These are phyloP conservation scores for Trachurus trachurus DNA, from an alignment of 2,797 vertebrate species.

Conservation along the genomic window DNA sequence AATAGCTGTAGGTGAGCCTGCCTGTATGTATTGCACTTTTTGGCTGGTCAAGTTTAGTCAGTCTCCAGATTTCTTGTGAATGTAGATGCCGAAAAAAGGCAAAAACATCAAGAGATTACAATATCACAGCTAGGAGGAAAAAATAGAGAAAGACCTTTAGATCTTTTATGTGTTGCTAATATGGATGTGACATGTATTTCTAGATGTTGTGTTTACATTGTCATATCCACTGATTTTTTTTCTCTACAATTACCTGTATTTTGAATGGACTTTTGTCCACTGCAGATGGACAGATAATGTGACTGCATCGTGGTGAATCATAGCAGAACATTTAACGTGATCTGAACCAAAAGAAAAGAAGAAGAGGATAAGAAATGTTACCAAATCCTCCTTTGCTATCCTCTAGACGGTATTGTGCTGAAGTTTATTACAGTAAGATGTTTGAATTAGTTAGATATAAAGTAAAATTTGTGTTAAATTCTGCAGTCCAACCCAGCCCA, in stretches of 20 bases:
- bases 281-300: conserved; percentile 1
- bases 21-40: conserved; percentile 83
- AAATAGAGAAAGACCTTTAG: conserved; percentile 39
- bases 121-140: conserved; percentile 60
- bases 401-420: conserved; percentile 74
- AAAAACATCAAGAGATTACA: conserved; percentile 46
- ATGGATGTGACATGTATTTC: conserved; percentile 23
- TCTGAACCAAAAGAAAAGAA: conserved; percentile 17
- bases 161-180: conserved; percentile 23
- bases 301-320: conserved; percentile 18
- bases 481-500: conserved; percentile 61
- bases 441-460: conserved; percentile 54
- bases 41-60: conserved; percentile 77
- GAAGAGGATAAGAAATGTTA: conserved; percentile 22
- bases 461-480: conserved; percentile 41
- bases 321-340: conserved; percentile 20
- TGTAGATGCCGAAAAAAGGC: conserved; percentile 36
- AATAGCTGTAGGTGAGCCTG: conserved; percentile 76
- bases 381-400: conserved; percentile 44
- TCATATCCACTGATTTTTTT: conserved; percentile 4
- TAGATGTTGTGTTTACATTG: neutral
- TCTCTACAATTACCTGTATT: conserved; percentile 2
- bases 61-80: conserved; percentile 65
- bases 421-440: conserved; percentile 64
- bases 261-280: neutral